Base-by-base conservation (phyloP, 2,888 invertebrate genomes). In the Tetragonula carbonaria region DNA sequence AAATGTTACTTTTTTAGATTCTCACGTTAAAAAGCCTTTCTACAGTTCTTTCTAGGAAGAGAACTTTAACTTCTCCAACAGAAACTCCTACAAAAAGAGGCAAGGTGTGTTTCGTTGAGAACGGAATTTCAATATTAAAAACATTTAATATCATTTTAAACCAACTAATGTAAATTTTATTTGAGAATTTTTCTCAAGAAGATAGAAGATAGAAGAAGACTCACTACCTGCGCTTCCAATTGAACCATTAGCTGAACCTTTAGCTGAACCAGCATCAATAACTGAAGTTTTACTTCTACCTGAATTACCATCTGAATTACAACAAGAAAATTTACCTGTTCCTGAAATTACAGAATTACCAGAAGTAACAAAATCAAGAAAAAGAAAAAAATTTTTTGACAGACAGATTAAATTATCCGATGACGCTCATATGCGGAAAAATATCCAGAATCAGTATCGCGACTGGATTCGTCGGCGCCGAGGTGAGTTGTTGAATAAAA, bases 401-500 rank as follows among this genome's bases (percentile, higher is more conserved):
- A 21, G 53, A 51, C 33, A 21, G 0, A 74, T 5, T 5, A 5
- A 4, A 21, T 50, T 86, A 33, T 62, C 5, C 23, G 23, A 23
- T 4, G 6, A 51, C 18, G 5, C 18, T 0, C 2, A 6, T 4
- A 38, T 79, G 16, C 0, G 6, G n/a, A 70, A 45, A 14, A 51
- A 57, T 45, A 23, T 68, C 13, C 6, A 2, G 0, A 23, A 86
- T 74, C 23, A 0, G 23, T 23, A 78, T 45, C 83, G 72, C 66
- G 74, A 71, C 68, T 83, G 75, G 78, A n/a, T 72, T 67, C 68
- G 65, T 79, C 55, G 77, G 78, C 74, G 72, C 63, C 77, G 65
- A 74, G 82, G 85, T 80, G 72, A 89, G 88, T 87, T 67, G 23
- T 53, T 55, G 8, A 33, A 68, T 68, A 59, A 23, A 23, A 23